These are phyloP conservation scores for Stenichneumon culpator DNA, from an alignment of 2,888 invertebrate genomes.

Conservation along the genomic window DNA sequence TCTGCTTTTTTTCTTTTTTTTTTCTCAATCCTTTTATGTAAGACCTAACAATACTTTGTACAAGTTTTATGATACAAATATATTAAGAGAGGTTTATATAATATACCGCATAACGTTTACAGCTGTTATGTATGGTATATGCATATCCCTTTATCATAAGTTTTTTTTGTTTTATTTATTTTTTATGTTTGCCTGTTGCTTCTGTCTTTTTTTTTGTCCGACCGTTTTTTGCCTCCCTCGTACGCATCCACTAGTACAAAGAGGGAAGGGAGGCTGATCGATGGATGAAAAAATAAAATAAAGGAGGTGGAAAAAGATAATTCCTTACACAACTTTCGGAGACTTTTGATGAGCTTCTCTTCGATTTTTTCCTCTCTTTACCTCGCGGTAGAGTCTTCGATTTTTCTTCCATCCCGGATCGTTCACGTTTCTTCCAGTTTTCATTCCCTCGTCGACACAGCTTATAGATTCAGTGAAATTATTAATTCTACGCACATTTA, in stretches of 20 bases:
- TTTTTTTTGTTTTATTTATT: constrained; percentile 21
- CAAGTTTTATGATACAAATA: constrained; percentile 84
- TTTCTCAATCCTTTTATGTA: constrained; percentile 62
- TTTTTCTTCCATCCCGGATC: neutral
- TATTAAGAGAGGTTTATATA: constrained; percentile 79
- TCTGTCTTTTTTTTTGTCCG: constrained; percentile 27
- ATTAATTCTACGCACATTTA: constrained; percentile 80
- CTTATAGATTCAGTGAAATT: constrained; percentile 62
- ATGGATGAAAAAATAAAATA: constrained; percentile 35
- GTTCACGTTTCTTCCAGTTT: constrained; percentile 26
- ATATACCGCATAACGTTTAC: constrained; percentile 56
- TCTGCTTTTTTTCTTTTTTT: constrained; percentile 7
- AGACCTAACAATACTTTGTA: constrained; percentile 84
- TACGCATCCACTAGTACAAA: neutral
- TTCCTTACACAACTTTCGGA: constrained; percentile 57
- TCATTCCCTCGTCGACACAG: constrained; percentile 43
- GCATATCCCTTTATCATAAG: constrained; percentile 25
- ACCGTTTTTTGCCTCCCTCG: neutral
- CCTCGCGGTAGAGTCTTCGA: neutral
- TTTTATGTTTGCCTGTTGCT: constrained; percentile 25
- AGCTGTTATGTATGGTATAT: constrained; percentile 55
- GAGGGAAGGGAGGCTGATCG: constrained; percentile 13
- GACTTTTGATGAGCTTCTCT: constrained; percentile 47
- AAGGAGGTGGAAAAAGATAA: constrained; percentile 39
- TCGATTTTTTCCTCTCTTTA: constrained; percentile 26